Percentiles rank a stretch among this genome's conserved stretches.
phyloP scores from a whole-genome alignment of 2,888 invertebrate species.

The Nemapogon koenigi region DNA sequence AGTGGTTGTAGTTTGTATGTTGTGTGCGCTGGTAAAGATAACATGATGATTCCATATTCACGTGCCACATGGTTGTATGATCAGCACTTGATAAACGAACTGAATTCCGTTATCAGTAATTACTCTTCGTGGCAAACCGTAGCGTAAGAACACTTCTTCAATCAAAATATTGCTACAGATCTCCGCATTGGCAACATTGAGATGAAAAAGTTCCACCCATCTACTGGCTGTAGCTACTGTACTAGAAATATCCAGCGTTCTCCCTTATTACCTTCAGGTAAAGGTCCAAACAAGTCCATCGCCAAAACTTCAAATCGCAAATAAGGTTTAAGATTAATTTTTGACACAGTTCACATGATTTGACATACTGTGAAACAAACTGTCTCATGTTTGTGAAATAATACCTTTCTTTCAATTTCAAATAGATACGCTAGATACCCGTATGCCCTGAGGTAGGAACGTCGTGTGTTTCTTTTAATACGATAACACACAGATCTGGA shows the following conservation, averaged over 20 bases:
- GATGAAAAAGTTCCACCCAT: conserved; percentile 23
- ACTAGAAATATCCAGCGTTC: conserved; percentile 21
- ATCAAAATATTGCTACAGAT: conserved; percentile 17
- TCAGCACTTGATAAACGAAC: conserved; percentile 14
- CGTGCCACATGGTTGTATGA: too few species aligned
- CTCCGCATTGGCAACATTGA: conserved; percentile 17
- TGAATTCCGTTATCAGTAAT: conserved; percentile 28
- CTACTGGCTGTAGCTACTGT: conserved; percentile 18
- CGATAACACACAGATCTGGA: too few species aligned
- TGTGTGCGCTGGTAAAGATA: conserved; percentile 8
- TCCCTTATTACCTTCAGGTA: conserved; percentile 8
- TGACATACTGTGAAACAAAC: too few species aligned
- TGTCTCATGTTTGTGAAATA: too few species aligned
- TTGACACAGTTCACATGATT: too few species aligned
- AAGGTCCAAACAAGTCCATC: conserved; percentile 22
- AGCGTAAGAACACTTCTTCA: conserved; percentile 21
- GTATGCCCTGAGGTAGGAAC: too few species aligned
- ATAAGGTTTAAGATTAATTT: too few species aligned
- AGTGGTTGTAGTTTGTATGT: conserved; percentile 17
- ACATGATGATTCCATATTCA: neutral
- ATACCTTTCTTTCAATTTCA: too few species aligned
- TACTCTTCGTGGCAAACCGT: conserved; percentile 25
- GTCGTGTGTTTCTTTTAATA: too few species aligned
- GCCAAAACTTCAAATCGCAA: conserved; percentile 16
- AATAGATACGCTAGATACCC: too few species aligned